These are phyloP conservation scores for Eucriotettix oculatus DNA, from an alignment of 2,888 invertebrate species.

Conservation along the genomic window DNA sequence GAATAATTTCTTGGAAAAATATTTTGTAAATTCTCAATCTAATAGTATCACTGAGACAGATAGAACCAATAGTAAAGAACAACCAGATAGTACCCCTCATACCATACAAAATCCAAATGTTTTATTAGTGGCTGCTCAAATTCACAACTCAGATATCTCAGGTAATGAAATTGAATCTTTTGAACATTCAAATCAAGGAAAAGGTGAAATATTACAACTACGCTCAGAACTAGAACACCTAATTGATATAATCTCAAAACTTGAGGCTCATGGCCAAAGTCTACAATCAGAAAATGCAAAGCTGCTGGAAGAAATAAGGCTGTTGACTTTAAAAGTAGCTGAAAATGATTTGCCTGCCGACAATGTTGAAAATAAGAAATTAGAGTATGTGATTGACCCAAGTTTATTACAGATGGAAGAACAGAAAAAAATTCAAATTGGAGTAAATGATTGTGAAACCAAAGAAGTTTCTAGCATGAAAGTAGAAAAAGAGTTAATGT, in stretches of 20 bases:
- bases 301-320: background rate
- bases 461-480: background rate
- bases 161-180: background rate
- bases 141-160: background rate
- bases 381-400: background rate
- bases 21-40: background rate
- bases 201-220: background rate
- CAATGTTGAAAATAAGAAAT: background rate
- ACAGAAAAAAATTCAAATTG: background rate
- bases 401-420: background rate
- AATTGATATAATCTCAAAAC: background rate
- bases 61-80: background rate
- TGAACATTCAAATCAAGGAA: background rate
- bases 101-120: background rate
- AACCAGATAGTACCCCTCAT: background rate
- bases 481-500: background rate
- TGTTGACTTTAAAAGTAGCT: background rate
- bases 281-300: conserved; percentile 1
- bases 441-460: background rate
- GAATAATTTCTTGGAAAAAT: background rate
- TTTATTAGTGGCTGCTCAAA: background rate
- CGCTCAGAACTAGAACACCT: conserved; percentile 1
- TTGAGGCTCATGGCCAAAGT: conserved; percentile 1
- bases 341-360: background rate
- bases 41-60: background rate